Evolutionary conservation across 2,888 invertebrate genomes (phyloP).

Genomic region (Venustoraphidia nigricollis): DNA sequence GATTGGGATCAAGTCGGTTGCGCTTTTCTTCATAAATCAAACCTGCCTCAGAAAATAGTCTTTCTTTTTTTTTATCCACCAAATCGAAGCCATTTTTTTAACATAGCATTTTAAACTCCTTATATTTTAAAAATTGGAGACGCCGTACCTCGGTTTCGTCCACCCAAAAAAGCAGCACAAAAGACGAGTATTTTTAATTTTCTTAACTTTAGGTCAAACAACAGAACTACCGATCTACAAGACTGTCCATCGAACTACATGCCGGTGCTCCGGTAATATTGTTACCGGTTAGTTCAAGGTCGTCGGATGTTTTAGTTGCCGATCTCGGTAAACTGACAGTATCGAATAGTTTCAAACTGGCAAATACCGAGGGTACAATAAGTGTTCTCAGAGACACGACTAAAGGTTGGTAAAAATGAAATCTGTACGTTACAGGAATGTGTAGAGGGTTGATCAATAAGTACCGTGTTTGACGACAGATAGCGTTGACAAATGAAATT

Average conservation of each 20-base stretch:
- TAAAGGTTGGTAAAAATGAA: conserved; percentile 18
- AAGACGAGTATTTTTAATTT: background rate
- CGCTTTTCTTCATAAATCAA: no score
- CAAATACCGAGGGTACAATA: conserved; percentile 38
- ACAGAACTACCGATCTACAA: conserved; percentile 9
- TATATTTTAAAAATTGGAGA: no score
- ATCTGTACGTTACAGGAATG: background rate
- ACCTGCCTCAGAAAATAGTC: no score
- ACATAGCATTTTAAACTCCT: no score
- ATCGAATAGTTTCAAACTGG: conserved; percentile 56
- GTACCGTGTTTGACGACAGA: no score
- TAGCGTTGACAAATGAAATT: no score
- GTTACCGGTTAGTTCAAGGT: conserved; percentile 69
- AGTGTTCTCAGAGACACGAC: conserved; percentile 29
- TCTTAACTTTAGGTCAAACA: conserved; percentile 12
- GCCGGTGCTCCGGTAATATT: conserved; percentile 71
- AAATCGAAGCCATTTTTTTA: no score
- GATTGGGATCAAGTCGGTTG: no score
- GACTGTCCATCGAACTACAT: conserved; percentile 43
- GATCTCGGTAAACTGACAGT: conserved; percentile 67
- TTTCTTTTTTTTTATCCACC: no score
- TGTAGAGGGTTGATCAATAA: no score
- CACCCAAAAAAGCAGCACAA: background rate
- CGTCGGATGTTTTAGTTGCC: conserved; percentile 60
- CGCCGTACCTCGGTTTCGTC: no score